Percentiles rank a stretch among this genome's conserved stretches.
These are phyloP conservation scores for Drosophila algonquin DNA, from an alignment of 2,888 invertebrate genomes.

Conservation along the genomic window DNA sequence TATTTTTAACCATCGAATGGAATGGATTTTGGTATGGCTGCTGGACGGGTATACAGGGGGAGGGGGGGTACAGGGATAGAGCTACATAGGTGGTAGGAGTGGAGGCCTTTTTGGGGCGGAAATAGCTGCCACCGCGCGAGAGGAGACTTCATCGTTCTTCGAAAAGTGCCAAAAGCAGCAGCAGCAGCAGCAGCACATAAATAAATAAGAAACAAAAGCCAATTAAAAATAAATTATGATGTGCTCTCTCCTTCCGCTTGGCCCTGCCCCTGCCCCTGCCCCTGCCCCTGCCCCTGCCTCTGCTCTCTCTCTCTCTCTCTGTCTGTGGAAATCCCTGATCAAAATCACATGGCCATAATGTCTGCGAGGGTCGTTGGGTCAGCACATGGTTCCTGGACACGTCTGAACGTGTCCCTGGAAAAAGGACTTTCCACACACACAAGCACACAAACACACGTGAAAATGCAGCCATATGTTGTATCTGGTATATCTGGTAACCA, in stretches of 20 bases:
- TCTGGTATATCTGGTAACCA: not conserved
- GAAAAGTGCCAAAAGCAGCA: slow-evolving; percentile 34
- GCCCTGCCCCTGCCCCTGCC: slow-evolving; percentile 38
- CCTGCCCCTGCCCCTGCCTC: slow-evolving; percentile 33
- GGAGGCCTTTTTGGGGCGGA: slow-evolving; percentile 43
- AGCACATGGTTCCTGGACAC: slow-evolving; percentile 15
- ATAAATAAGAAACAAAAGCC: slow-evolving; percentile 58
- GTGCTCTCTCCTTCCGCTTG: not conserved
- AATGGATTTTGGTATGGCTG: slow-evolving; percentile 17
- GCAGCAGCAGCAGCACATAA: slow-evolving; percentile 43
- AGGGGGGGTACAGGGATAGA: slow-evolving; percentile 1
- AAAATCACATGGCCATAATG: slow-evolving; percentile 21
- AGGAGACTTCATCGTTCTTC: slow-evolving; percentile 3
- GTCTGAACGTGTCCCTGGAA: slow-evolving; percentile 6
- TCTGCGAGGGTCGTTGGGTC: not conserved
- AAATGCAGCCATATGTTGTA: not conserved
- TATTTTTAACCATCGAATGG: slow-evolving; percentile 55
- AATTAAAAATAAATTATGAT: slow-evolving; percentile 78
- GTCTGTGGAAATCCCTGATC: not conserved
- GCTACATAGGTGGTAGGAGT: not conserved
- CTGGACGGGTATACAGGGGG: not conserved
- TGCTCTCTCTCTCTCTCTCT: slow-evolving; percentile 4
- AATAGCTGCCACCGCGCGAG: slow-evolving; percentile 49
- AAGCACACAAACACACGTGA: too few relatives aligned
- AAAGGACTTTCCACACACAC: slow-evolving; percentile 17